Base-by-base conservation (phyloP, 2,113 vertebrate species). In the Thunnus thynnus region DNA sequence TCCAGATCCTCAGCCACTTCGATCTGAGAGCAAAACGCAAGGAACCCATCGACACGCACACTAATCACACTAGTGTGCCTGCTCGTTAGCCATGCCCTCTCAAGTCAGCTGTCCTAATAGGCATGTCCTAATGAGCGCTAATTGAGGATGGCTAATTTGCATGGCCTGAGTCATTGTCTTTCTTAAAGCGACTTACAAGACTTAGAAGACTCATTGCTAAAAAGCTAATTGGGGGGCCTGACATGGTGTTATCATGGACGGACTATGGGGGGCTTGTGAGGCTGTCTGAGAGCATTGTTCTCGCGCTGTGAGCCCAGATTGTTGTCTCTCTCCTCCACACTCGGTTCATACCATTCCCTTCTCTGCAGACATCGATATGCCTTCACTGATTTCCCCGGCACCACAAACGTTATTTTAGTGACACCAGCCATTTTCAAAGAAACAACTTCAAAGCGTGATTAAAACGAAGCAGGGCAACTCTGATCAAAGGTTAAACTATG, bases 401-500 rank as follows among this genome's bases (percentile, higher is more conserved):
- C 81, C 63, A 58, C 80, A 65, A 61, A 78, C 3, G 36, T 87
- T 89, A 82, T 83, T 90, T 88, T 86, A 90, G 91, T 83, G 91
- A 90, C 91, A 90, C 85, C 57, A 87, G 79, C 56, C 72, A 66
- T 86, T 92, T 91, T 93, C 86, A 93, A 92, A 93, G 90, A 82
- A 86, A 75, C 47, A 0, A 85, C 89, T 91, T 95, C 91, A 95
- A 93, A 91, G 88, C 56, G 0, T 80, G 87, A 91, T 93, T 92
- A 88, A 92, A 92, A 92, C 12, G 74, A 88, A 89, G 60, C 76
- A 74, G 72, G 77, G 80, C 83, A 88, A 63, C 86, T 89, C 82
- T 91, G 91, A 94, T 94, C 88, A 94, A 93, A 94, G 91, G 88
- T 93, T 94, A 94, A 92, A 88, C 84, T 91, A 64, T 48, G n/a